Conservation (phyloP, 2,888 invertebrate genomes). For the Ellobium chinense region DNA sequence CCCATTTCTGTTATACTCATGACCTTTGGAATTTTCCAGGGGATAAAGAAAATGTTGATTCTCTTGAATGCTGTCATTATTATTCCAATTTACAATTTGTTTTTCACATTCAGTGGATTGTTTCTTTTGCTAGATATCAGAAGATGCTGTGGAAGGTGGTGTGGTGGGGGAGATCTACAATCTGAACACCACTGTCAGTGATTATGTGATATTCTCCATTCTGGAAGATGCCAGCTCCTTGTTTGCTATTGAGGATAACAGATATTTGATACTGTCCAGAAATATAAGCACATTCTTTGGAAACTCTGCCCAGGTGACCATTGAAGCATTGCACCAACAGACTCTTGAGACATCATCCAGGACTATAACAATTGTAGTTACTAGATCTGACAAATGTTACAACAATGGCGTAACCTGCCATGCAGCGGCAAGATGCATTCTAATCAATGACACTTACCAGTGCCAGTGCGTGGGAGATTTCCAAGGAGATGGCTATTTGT, state of each 20-base stretch:
- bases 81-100: neutral
- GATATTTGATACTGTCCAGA: constrained; percentile 50
- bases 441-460: constrained; percentile 44
- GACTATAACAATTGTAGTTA: constrained; percentile 54
- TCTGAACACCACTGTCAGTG: constrained; percentile 45
- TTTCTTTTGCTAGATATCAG: constrained; percentile 16
- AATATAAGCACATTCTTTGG: constrained; percentile 47
- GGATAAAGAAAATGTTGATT: neutral
- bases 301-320: constrained; percentile 51
- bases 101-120: too few species aligned
- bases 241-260: constrained; percentile 56
- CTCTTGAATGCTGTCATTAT: neutral
- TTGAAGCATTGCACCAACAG: constrained; percentile 54
- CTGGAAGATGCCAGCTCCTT: constrained; percentile 50
- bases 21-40: neutral
- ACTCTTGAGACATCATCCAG: constrained; percentile 52
- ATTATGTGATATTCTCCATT: constrained; percentile 53
- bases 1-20: too few species aligned
- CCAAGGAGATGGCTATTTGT: constrained; percentile 52
- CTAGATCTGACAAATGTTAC: constrained; percentile 48
- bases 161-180: constrained; percentile 55
- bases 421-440: constrained; percentile 56
- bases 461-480: constrained; percentile 60
- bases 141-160: constrained; percentile 50
- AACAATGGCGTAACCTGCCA: constrained; percentile 52